Base-by-base conservation (phyloP, 2,797 vertebrate genomes). In the Chaetophractus vellerosus region DNA sequence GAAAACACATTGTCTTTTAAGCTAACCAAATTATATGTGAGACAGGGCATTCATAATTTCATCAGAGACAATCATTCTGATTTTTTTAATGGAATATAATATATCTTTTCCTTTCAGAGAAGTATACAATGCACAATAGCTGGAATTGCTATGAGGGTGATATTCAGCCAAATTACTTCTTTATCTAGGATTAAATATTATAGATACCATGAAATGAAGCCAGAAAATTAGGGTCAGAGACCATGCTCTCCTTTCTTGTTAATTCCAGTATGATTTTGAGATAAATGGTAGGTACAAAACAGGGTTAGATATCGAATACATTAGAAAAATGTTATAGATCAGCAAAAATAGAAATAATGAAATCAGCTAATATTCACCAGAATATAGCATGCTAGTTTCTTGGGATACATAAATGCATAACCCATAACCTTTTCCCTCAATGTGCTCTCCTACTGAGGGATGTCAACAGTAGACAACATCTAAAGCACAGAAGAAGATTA, bases 111-210 rank as follows among this genome's bases (percentile, higher is more conserved):
- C 33, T 94, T 95, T 88, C 57, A 94, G 52, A 90, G 76, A 74
- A 91, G 55, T 38, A 12, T 91, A 41, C 12, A 94, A 68, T 83
- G 6, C 28, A 91, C 52, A 90, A 80, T 71, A 33, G 71, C 36
- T 82, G 36, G 45, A 90, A 91, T 55, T 72, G 76, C 63, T 88
- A 87, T 81, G 92, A 64, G 59, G 74, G n/a, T 79, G 45, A 75
- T 93, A 94, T n/a, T 93, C 45, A 63, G 92, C 95, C 76, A 95
- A 94, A 97, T 97, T 93, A 92, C 64, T 94, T 95, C 85, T 57
- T 95, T 91, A 93, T 95, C 74, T 95, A 83, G 68, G 68, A 93
- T 84, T 95, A 95, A 93, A 48, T 88, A 89, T 50, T 94, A 91
- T 64, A 93, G 86, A 85, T 74, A 94, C 24, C 8, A 21, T 88